Base-by-base conservation (phyloP, 2,888 invertebrate species). In the Ectemnius cavifrons region DNA sequence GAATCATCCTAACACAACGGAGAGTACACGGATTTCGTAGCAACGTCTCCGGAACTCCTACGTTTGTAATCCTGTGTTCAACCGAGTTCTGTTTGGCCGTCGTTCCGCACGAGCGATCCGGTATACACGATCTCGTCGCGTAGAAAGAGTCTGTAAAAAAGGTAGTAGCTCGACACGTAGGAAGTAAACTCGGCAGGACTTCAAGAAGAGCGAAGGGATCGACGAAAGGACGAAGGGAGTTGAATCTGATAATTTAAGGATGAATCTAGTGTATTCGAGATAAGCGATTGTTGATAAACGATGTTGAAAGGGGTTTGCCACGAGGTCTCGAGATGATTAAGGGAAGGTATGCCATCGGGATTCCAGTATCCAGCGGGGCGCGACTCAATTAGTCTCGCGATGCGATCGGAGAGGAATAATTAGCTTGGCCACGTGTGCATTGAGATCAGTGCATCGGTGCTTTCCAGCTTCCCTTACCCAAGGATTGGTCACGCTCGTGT, bases 81-180 rank as follows among this genome's bases (percentile, higher is more conserved):
- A 13, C 64, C 68, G 59, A 56, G 72, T 68, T 81, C 37, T 6
- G 81, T 79, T 75, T 75, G 82, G 67, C 49, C 71, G 73, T 78
- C 78, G 82, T 82, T 82, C 80, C 83, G 76, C 83, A 80, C 81
- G 82, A 83, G 74, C 74, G 78, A 45, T 46, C 67, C 67, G 56
- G 67, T 8, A 11, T 74, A 78, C 78, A 80, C 75, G 81, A 74
- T 79, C 71, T 69, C 60, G 73, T 71, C 61, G 64, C 23, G 73
- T 23, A 27, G 58, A 56, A 63, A 58, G 66, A 14, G 46, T 60
- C 37, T 46, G 70, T 72, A 73, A 81, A 62, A 67, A 67, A 63
- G 62, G 63, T 63, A 59, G 71, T 63, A 73, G 62, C 45, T 11
- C 37, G 62, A 13, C 69, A 73, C 75, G 73, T 75, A 82, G 75